A percentile compares a stretch with the other conserved stretches of the same genome.
Conservation (phyloP, 1,140 invertebrate species). For the Heliconius congener region DNA sequence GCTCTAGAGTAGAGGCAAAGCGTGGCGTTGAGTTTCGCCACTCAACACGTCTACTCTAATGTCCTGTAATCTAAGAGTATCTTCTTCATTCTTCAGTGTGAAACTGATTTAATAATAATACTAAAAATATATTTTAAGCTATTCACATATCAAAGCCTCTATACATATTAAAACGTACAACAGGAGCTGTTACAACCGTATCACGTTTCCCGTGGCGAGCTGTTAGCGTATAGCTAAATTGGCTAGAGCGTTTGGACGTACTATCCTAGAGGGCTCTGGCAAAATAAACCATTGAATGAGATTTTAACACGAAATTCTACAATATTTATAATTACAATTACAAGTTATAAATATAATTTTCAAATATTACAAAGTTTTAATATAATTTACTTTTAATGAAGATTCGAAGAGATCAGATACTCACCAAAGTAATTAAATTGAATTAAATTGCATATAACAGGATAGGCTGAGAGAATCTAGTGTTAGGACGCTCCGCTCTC, state of each 20-base stretch:
- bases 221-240: neutral
- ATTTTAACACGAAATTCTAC: neutral
- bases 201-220: neutral
- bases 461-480: neutral
- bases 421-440: neutral
- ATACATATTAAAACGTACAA: no score
- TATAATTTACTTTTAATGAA: constrained; percentile 1
- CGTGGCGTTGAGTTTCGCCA: no score
- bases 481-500: neutral
- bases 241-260: neutral
- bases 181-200: neutral
- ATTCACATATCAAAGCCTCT: no score
- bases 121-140: no score
- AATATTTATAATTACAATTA: neutral
- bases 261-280: neutral
- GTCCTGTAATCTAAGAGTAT: no score
- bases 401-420: neutral
- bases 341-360: neutral
- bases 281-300: neutral
- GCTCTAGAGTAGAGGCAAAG: no score
- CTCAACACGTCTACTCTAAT: no score
- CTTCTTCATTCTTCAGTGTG: no score
- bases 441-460: neutral
- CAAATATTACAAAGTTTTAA: neutral
- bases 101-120: no score